Conservation (phyloP, 2,113 vertebrate species). For the Epinephelus lanceolatus region DNA sequence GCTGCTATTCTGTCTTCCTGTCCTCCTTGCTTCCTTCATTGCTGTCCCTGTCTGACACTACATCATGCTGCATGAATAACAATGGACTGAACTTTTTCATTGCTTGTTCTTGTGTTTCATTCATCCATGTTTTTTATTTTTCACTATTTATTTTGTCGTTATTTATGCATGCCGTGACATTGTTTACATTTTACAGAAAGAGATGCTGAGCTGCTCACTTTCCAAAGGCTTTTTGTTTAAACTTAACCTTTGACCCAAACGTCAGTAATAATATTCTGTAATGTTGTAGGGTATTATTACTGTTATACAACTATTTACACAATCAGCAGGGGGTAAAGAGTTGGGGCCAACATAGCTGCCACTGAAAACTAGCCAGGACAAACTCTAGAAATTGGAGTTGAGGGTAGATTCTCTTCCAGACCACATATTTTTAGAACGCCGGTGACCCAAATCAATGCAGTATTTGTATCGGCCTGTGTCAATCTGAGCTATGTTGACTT, state of each 20-base stretch:
- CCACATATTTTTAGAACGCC: constrained; percentile 9
- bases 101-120: constrained; percentile 22
- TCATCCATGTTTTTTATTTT: constrained; percentile 34
- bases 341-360: not conserved
- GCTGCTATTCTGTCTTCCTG: constrained; percentile 38
- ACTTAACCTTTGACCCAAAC: not conserved
- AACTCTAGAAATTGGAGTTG: not conserved
- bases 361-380: not conserved
- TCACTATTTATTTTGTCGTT: constrained; percentile 73
- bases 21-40: not conserved
- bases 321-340: not conserved
- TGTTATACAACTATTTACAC: not conserved
- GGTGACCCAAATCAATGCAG: not conserved
- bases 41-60: not conserved
- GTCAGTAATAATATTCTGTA: not conserved
- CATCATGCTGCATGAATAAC: constrained; percentile 13
- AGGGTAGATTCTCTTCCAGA: not conserved
- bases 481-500: not conserved
- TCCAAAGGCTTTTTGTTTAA: constrained; percentile 29
- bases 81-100: constrained; percentile 27
- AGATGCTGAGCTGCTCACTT: constrained; percentile 51
- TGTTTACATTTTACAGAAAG: constrained; percentile 79
- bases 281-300: not conserved
- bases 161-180: constrained; percentile 76
- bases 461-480: constrained; percentile 1